Base-by-base conservation (phyloP, 2,888 invertebrate genomes). In the Punctoribates punctum region DNA sequence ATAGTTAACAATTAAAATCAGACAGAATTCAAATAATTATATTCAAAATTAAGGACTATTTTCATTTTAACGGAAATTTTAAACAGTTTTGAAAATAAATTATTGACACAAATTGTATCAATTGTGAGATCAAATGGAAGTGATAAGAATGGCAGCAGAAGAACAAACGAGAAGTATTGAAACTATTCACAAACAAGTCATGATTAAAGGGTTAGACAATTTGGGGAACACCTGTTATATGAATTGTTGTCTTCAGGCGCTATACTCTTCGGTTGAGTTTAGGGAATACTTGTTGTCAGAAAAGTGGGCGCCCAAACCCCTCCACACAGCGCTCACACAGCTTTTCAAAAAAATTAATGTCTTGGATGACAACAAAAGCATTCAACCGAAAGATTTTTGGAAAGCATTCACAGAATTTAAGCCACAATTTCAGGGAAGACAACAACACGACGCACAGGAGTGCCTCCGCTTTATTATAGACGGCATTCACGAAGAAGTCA, bases 401-500 rank as follows among this genome's bases (percentile, higher is more conserved):
- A 54, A 20, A 4, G 8, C 20, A 20, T 54, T 17, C n/a, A 20
- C 20, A n/a, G 54, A 54, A 5, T 20, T 20, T 20, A 54, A 54
- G 20, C 20, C 54, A n/a, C 20, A 54, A 20, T 54, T 54, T n/a
- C 6, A 54, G 8, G 20, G 3, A n/a, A 54, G 34, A 54, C 17
- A 20, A 54, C 94, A 94, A 82, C 94, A 94, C 84, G 94, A 94
- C 83, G 93, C 94, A 27, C 92, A 93, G 86, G 94, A 94, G 84
- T 94, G 94, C 85, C 86, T 94, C 17, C 88, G 94, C 23, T 94
- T 94, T 83, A 86, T 94, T 76, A 86, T 94, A 79, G 93, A 94
- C 82, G 94, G 94, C n/a, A 85, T 94, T 75, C 94, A 94, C 84
- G 92, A 93, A 83, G 94, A 94, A 80, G 90, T 94, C 48, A 94